These are phyloP conservation scores for Microplitis demolitor DNA, from an alignment of 1,140 invertebrate genomes.

Conservation along the genomic window DNA sequence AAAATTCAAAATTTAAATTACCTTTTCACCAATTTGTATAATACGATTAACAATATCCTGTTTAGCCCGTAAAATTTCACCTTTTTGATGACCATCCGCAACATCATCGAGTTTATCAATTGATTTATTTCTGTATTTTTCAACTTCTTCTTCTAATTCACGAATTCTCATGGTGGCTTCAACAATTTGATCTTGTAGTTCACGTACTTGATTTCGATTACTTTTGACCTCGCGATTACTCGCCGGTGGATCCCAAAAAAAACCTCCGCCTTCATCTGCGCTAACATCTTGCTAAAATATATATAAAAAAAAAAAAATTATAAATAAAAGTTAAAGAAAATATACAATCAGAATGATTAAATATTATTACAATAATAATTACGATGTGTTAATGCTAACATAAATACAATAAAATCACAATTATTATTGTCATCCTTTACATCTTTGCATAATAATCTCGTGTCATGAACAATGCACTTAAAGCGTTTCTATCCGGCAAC, in stretches of 20 bases:
- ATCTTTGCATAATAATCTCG: conserved; percentile 54
- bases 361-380: too few species aligned
- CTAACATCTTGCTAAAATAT: conserved; percentile 39
- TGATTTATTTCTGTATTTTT: conserved; percentile 40
- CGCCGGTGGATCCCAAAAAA: conserved; percentile 55
- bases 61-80: conserved; percentile 52
- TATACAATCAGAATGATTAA: too few species aligned
- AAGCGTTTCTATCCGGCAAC: conserved; percentile 28
- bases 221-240: conserved; percentile 41
- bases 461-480: conserved; percentile 46
- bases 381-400: too few species aligned
- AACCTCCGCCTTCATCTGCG: conserved; percentile 44
- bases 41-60: conserved; percentile 59
- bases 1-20: conserved; percentile 27
- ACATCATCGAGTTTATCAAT: conserved; percentile 46
- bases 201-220: conserved; percentile 38
- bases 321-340: not conserved
- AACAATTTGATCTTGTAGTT: conserved; percentile 51
- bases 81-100: conserved; percentile 50
- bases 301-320: conserved; percentile 10
- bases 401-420: conserved; percentile 20
- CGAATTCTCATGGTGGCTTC: conserved; percentile 56
- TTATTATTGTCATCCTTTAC: conserved; percentile 43
- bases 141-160: conserved; percentile 51
- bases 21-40: conserved; percentile 59